Evolutionary conservation across 1,140 invertebrate species (phyloP), one percentile per base, ranked within the genome.

Genomic region (Drosophila pallidifrons): DNA sequence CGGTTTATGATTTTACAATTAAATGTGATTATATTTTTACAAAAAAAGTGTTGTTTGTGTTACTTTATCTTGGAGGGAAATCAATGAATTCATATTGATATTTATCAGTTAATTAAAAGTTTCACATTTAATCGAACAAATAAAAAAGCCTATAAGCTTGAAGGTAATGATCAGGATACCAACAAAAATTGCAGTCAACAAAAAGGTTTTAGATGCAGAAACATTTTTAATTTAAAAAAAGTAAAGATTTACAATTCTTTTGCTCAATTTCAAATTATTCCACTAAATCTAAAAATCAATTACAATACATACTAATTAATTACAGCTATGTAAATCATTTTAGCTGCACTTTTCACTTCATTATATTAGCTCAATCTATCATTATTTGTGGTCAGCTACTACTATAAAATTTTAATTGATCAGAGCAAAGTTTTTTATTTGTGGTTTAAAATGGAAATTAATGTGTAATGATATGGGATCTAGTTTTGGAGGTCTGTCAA

Each of bases 11-110:
- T 15, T 15, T 54, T 65, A 11, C 2, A 43, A 88, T 47, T 78
- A 89, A 80, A 78, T 89, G 83, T 83, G 83, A 87, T 86, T 82
- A 20, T 72, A 25, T 73, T 60, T 70, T 25, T 55, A 76, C 55
- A 77, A 58, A 63, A 43, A 2, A 0, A 2, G 16, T 35, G 6
- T 0, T 10, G 6, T n/a, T 32, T 43, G 1, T 32, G 25, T 63
- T 28, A 51, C 7, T 5, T 54, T 52, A 11, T n/a, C 5, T 41
- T 25, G 0, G 38, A 11, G 11, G 8, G 1, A 32, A 8, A 32
- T 32, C 30, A 32, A 32, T 8, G 5, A 6, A 32, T 32, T 32
- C 2, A 32, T 7, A 6, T 32, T 32, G 1, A 32, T 5, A 32
- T 8, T 32, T 32, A 7, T 1, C 30, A 32, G 6, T 6, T 32